phyloP scores from a whole-genome alignment of 2,797 vertebrate genomes.

The Calcarius lapponicus region DNA sequence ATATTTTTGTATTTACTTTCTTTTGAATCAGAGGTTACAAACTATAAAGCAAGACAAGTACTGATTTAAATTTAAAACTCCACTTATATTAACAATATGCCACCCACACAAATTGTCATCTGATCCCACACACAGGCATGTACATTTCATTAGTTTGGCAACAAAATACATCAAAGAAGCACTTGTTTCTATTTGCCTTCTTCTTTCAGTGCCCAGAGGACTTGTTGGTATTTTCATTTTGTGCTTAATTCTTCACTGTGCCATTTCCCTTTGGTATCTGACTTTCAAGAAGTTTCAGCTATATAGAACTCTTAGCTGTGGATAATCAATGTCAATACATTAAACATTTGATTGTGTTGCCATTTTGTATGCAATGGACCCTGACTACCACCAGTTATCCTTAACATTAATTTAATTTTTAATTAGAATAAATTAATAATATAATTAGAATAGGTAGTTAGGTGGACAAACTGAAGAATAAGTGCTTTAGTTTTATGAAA shows the following conservation, averaged over 20 bases:
- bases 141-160: neutral
- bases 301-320: neutral
- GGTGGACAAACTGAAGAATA: neutral
- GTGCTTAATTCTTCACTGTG: neutral
- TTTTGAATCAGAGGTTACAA: neutral
- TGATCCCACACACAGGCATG: neutral
- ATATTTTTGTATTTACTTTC: neutral
- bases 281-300: neutral
- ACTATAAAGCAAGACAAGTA: neutral
- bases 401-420: neutral
- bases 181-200: neutral
- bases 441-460: neutral
- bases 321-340: neutral
- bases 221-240: neutral
- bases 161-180: neutral
- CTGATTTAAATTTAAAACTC: neutral
- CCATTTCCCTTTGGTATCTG: neutral
- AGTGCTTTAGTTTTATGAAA: slow-evolving; percentile 17
- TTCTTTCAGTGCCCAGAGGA: neutral
- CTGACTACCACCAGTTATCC: neutral
- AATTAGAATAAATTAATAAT: neutral
- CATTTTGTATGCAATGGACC: neutral
- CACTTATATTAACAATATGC: neutral
- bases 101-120: neutral
- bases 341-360: slow-evolving; percentile 32